Base-by-base conservation (phyloP, 2,888 invertebrate genomes). In the Luperina testacea region DNA sequence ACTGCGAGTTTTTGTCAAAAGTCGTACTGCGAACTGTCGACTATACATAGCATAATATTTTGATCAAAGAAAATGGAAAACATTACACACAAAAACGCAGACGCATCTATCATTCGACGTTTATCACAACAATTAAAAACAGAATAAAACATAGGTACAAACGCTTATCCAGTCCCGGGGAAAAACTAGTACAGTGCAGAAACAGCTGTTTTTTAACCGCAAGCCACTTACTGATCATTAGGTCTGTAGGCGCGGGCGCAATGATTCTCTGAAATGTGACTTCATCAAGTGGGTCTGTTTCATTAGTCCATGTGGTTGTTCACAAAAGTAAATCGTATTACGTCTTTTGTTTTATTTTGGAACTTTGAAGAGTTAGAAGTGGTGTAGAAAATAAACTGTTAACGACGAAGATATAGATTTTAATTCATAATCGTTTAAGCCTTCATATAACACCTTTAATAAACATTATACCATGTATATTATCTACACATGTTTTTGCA, bases 121-220 rank as follows among this genome's bases (percentile, higher is more conserved):
- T 53, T 45, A 24, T 17, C 9, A 42, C 51, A 42, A 51, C 3
- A 57, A 70, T 20, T 32, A 57, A 53, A 53, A 38, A 17, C 1
- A 48, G 0, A 32, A 24, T n/a, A 13, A 51, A n/a, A 32, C 8
- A 70, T 24, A n/a, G n/a, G n/a, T n/a, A n/a, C 15, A 32, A 27
- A 51, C 17, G 38, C 27, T 51, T 2, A 27, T 38, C n/a, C 11
- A 53, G 8, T 81, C 17, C 1, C 13, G 24, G 11, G 63, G 27
- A 64, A 81, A 27, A 76, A 75, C 45, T 27, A 38, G 27, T 38
- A 61, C 6, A 24, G 15, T 51, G 27, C 11, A 61, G 20, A 32
- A 77, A 67, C 73, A 85, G 79, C 75, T 82, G 77, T 75, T 85
- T 74, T 81, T 70, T 48, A 68, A 85, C 88, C 86, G 69, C 75